Evolutionary conservation across 2,113 vertebrate species (phyloP).

Genomic region (Thamnophis sirtalis): DNA sequence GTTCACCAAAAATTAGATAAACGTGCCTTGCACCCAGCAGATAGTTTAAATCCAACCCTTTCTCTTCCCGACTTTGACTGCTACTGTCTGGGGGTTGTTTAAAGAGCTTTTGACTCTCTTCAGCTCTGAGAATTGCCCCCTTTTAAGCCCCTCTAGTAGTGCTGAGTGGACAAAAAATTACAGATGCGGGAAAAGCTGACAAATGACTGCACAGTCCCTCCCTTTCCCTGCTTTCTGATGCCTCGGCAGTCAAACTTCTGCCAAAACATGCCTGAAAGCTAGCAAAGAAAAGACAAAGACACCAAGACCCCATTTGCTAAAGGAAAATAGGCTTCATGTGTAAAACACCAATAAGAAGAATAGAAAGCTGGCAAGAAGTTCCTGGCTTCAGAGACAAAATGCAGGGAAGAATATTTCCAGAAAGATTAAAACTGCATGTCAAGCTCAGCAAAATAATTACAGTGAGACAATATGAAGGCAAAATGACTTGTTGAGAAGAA

Average conservation of each 20-base stretch:
- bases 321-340: constrained; percentile 63
- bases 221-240: constrained; percentile 54
- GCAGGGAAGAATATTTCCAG: constrained; percentile 38
- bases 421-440: constrained; percentile 46
- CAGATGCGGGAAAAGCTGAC: constrained; percentile 71
- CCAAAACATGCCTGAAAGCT: constrained; percentile 81
- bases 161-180: constrained; percentile 81
- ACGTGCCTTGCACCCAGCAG: constrained; percentile 19
- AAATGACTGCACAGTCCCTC: constrained; percentile 66
- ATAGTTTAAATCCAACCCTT: not conserved
- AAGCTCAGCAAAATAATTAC: constrained; percentile 48
- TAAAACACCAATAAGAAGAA: constrained; percentile 57
- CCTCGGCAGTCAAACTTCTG: constrained; percentile 70
- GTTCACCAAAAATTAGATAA: constrained; percentile 10
- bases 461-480: constrained; percentile 17
- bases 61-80: constrained; percentile 19
- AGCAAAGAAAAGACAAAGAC: constrained; percentile 83
- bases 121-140: constrained; percentile 51
- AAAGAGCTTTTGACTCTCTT: constrained; percentile 57
- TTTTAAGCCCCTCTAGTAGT: constrained; percentile 67
- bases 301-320: constrained; percentile 77
- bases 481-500: constrained; percentile 42
- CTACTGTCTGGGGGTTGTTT: constrained; percentile 49
- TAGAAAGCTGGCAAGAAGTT: constrained; percentile 36
- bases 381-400: constrained; percentile 36